Base-by-base conservation (phyloP, 2,797 vertebrate species). In the Danio albolineatus region DNA sequence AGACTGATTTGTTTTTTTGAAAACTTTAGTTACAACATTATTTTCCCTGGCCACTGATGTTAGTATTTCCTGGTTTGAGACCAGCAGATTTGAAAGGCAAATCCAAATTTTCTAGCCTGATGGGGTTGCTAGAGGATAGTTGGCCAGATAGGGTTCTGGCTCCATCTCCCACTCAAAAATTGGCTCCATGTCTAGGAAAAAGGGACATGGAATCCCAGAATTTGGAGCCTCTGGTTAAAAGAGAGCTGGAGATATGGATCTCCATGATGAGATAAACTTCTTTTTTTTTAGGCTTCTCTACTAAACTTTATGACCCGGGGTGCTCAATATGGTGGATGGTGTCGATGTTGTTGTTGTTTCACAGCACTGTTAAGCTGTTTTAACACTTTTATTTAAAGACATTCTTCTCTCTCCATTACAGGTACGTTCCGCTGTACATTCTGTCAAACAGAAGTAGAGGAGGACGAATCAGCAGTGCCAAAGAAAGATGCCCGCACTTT, bases 351-450 rank as follows among this genome's bases (percentile, higher is more conserved):
- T n/a, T 5, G 16, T n/a, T 5, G 19, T 43, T 2, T 9, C 39
- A 44, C 14, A 76, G 16, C 12, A 19, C 14, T 41, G n/a, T 21
- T 43, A 21, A 64, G 48, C 48, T 19, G 9, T 51, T 62, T 19
- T 6, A 46, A n/a, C 17, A 46, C 9, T 17, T 28, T 17, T 38
- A 8, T 44, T 16, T 28, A 70, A 57, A 48, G 12, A 21, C 5
- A 48, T 48, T 9, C 6, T 65, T 16, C 6, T 62, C 5, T 43
- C 17, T 7, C n/a, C n/a, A 60, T 71, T 76, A 6, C 86, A 99
- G 98, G 94, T 87, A 97, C 94, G 44, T 99, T 99, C 89, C 96
- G 92, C 83, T 99, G 98, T 85, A 99, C 98, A 0, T 99, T 97
- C 93, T 99, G 98, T 75, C 94, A 96, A 83, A 97, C 96, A 0